Evolutionary conservation across 2,797 vertebrate genomes (phyloP).

Genomic region (Halcyon chelicuti): DNA sequence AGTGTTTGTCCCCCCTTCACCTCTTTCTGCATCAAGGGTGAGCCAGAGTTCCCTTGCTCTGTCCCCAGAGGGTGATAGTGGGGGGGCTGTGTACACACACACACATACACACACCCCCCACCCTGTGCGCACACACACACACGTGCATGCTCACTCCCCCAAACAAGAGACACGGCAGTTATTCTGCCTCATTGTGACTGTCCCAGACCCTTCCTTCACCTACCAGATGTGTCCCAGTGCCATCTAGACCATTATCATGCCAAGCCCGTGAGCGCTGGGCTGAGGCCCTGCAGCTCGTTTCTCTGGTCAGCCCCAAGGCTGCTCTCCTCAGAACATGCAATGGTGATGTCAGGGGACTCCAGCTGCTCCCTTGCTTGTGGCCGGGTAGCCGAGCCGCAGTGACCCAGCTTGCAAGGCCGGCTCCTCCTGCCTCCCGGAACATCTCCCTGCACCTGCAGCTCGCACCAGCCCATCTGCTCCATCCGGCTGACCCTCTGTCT

Average conservation of each 20-base stretch:
- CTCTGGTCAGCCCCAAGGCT: accelerated
- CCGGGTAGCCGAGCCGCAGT: not conserved
- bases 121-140: not conserved
- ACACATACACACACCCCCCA: not conserved
- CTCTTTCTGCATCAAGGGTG: not conserved
- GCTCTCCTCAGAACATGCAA: accelerated
- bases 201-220: not conserved
- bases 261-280: not conserved
- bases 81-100: not conserved
- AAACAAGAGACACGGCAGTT: not conserved
- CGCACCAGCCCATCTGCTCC: not conserved
- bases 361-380: not conserved
- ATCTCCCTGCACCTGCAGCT: not conserved
- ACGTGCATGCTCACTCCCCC: accelerated
- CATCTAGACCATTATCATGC: not conserved
- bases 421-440: not conserved
- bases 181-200: not conserved
- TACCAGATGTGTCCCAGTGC: not conserved
- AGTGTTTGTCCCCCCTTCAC: not conserved
- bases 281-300: not conserved
- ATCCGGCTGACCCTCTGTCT: not conserved
- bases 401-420: accelerated
- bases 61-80: not conserved
- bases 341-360: accelerated
- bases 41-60: not conserved